Evolutionary conservation across 2,888 invertebrate species (phyloP).

Genomic region (Pandemis corylana): DNA sequence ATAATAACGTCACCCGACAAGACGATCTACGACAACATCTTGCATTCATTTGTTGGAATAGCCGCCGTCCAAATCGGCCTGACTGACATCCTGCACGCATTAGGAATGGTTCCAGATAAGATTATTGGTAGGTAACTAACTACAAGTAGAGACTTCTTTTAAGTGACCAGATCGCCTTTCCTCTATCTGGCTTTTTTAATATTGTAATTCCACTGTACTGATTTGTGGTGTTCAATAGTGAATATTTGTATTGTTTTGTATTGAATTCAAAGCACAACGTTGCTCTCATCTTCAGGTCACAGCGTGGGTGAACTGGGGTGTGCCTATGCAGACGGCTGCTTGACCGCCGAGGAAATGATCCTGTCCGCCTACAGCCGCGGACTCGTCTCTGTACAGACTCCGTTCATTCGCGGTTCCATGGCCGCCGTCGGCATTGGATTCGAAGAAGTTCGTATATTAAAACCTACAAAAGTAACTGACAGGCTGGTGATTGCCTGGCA

Average conservation of each 20-base stretch:
- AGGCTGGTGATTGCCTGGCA: no score
- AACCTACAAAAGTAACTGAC: no score
- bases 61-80: constrained; percentile 88
- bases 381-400: constrained; percentile 88
- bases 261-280: not conserved
- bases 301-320: constrained; percentile 98
- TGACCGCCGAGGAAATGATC: constrained; percentile 94
- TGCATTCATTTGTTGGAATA: constrained; percentile 90
- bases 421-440: constrained; percentile 92
- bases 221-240: no score
- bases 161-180: no score
- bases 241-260: no score
- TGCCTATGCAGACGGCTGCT: constrained; percentile 96
- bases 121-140: constrained; percentile 87
- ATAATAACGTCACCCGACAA: constrained; percentile 87
- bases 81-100: constrained; percentile 71
- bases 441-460: constrained; percentile 66
- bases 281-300: constrained; percentile 86
- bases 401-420: constrained; percentile 91
- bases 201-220: no score
- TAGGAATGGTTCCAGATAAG: constrained; percentile 88
- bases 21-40: constrained; percentile 82
- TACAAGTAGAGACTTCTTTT: constrained; percentile 46
- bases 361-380: constrained; percentile 93
- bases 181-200: no score